Conservation (phyloP, 30 jellyfish, hydroid and myxozoan species). For the Cassiopea andromeda region DNA sequence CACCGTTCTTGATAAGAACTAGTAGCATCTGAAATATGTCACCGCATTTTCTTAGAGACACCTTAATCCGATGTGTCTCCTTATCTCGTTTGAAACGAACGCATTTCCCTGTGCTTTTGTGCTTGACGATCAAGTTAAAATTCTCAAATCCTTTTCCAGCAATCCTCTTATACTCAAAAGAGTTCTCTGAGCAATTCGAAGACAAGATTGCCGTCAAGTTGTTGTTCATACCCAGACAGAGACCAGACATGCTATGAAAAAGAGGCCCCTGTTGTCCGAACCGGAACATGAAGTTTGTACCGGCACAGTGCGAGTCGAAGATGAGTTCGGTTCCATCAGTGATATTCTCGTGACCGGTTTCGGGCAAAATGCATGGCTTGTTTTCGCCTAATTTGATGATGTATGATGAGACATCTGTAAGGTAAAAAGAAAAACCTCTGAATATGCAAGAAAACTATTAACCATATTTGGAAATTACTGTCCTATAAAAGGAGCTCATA, state of each 20-base stretch:
- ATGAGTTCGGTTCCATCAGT: conserved; percentile 36
- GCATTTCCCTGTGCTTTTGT: conserved; percentile 71
- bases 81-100: conserved; percentile 57
- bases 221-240: conserved; percentile 43
- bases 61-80: conserved; percentile 22
- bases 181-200: conserved; percentile 14
- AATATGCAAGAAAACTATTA: too few species aligned
- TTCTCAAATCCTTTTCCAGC: conserved; percentile 44
- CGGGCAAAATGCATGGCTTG: conserved; percentile 58
- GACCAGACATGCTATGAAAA: conserved; percentile 73
- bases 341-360: conserved; percentile 1
- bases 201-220: conserved; percentile 43
- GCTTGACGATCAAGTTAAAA: conserved; percentile 67
- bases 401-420: conserved; percentile 73
- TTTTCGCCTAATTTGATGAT: conserved; percentile 53
- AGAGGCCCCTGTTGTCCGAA: conserved; percentile 20
- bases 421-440: neutral
- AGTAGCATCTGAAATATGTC: conserved; percentile 74
- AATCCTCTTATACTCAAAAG: conserved; percentile 55
- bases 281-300: conserved; percentile 75
- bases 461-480: too few species aligned
- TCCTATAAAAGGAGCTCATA: too few species aligned
- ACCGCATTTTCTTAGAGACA: conserved; percentile 73
- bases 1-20: conserved; percentile 49
- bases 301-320: conserved; percentile 65